Conservation (phyloP, 2,113 vertebrate genomes). For the Sialia sialis region DNA sequence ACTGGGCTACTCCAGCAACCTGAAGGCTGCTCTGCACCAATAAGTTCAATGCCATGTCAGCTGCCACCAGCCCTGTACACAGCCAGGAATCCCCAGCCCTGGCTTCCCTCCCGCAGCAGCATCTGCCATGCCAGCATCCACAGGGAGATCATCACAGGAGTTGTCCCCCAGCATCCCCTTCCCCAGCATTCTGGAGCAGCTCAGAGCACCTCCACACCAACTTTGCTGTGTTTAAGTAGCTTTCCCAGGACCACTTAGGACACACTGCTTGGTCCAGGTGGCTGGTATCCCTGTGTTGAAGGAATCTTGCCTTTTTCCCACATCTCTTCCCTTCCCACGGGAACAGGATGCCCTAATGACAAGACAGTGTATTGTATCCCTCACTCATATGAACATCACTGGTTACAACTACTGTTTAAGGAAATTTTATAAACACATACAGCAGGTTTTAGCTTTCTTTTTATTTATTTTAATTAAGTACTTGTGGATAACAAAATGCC, state of each 20-base stretch:
- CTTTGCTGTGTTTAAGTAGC: background rate
- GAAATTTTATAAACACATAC: background rate
- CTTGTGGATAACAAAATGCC: background rate
- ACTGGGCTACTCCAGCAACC: background rate
- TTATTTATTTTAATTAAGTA: background rate
- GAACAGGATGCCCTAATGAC: background rate
- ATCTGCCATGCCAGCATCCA: background rate
- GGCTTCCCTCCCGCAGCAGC: background rate
- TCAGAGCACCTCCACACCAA: background rate
- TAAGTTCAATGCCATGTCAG: background rate
- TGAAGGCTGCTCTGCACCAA: background rate
- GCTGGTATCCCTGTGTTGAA: background rate
- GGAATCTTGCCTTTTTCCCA: background rate
- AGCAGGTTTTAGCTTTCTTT: background rate
- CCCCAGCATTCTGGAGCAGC: background rate
- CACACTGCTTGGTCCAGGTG: background rate
- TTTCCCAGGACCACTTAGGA: background rate
- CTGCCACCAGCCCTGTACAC: background rate
- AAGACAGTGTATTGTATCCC: background rate
- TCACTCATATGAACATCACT: background rate
- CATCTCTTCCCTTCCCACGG: background rate
- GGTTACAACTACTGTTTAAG: background rate
- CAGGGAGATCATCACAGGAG: background rate
- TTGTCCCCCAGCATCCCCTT: background rate
- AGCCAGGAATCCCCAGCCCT: background rate